Base-by-base conservation (phyloP, 2,797 vertebrate genomes). In the Myotis vivesi region DNA sequence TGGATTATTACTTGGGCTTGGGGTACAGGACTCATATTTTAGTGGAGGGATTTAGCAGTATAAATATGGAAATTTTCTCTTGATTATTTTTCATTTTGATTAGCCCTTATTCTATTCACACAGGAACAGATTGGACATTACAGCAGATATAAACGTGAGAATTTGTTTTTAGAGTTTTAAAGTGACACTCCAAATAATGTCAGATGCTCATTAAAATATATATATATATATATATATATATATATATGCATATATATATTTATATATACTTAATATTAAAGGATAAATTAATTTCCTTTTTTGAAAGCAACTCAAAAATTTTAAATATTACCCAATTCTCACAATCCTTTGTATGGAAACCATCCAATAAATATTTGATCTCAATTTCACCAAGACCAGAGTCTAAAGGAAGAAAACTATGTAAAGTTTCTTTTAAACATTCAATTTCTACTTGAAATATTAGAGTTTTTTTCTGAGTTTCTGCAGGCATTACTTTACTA, bases 351-450 rank as follows among this genome's bases (percentile, higher is more conserved):
- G 2, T 69, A 53, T 9, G 87, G 33, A 94, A 92, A 88, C 36
- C 16, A 92, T 75, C 44, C 3, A 91, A 53, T 81, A 81, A 90
- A 89, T 85, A 87, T 84, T 69, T 92, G 17, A 92, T 80, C 73
- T 90, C 23, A 86, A 38, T 96, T 95, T 93, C 51, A 89, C 11
- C 49, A 85, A 59, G 28, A 62, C 36, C 44, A 84, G 25, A 87
- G n/a, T 72, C 53, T 84, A 89, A 91, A 93, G 77, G 33, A 87
- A 80, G 28, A 69, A 87, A 83, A 33, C 12, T 53, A 59, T 46
- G 13, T 90, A 85, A 69, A 77, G 20, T 77, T 80, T 83, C 10
- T 89, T 75, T 85, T 83, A 91, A 84, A 89, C 49, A 22, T 9
- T 15, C 25, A 55, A 85, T 84, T 81, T 89, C 53, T 57, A 62